A percentile compares a stretch with the other conserved stretches of the same genome.
phyloP scores from a whole-genome alignment of 2,888 invertebrate species.

The Anarsia innoxiella region DNA sequence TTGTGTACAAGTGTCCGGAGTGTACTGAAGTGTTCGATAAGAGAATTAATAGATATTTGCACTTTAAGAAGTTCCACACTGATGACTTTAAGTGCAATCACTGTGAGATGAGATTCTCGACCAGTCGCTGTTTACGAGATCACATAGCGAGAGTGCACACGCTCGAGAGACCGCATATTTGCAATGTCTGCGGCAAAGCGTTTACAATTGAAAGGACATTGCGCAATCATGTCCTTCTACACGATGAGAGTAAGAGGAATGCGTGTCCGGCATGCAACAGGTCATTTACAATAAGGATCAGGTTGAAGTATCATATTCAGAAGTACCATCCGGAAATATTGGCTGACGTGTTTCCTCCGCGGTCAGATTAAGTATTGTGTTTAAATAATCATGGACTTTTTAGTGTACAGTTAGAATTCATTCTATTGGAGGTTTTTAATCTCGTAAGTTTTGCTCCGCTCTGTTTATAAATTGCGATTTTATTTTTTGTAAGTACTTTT shows the following conservation, averaged over 20 bases:
- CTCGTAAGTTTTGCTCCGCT: no score
- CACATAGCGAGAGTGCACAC: slow-evolving; percentile 2
- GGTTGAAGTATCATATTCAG: neutral
- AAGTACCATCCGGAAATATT: neutral
- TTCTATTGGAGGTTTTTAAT: no score
- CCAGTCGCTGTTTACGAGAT: neutral
- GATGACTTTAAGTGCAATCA: slow-evolving; percentile 1
- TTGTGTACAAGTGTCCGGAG: neutral
- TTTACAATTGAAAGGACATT: neutral
- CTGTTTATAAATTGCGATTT: no score
- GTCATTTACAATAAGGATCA: neutral
- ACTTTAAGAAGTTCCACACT: slow-evolving; percentile 5
- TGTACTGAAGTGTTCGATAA: neutral
- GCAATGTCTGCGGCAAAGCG: neutral
- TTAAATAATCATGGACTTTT: neutral
- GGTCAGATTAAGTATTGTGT: neutral
- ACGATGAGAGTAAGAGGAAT: neutral
- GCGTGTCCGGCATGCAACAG: neutral
- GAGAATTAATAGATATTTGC: slow-evolving; percentile 1
- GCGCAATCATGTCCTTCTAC: neutral
- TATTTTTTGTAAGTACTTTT: no score
- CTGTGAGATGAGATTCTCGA: neutral
- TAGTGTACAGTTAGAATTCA: no score
- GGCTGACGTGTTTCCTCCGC: no score
- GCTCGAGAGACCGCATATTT: neutral